A percentile compares a stretch with the other conserved stretches of the same genome.
Evolutionary conservation across 2,113 vertebrate species (phyloP).

Genomic region (Chloroceryle aenea): DNA sequence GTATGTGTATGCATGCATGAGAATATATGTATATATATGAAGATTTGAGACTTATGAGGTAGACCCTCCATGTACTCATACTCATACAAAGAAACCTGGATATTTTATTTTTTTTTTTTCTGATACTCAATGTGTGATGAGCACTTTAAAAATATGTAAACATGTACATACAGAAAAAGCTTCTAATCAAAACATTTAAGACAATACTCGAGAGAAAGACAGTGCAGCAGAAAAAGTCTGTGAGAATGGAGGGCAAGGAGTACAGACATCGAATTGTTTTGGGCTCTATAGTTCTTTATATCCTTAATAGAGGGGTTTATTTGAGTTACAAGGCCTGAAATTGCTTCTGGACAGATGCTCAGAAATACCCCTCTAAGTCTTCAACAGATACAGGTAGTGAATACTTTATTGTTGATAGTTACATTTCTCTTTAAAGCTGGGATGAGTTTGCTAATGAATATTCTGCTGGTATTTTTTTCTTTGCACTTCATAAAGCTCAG

Average conservation of each 20-base stretch:
- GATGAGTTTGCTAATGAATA: neutral
- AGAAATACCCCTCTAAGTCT: neutral
- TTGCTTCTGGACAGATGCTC: neutral
- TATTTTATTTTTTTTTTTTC: neutral
- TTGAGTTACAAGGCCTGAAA: neutral
- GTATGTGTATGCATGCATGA: neutral
- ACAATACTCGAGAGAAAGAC: neutral
- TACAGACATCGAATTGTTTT: neutral
- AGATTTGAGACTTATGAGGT: accelerated
- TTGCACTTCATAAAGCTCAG: neutral
- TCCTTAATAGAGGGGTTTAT: neutral
- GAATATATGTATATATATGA: neutral
- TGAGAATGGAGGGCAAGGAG: neutral
- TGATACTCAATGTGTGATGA: neutral
- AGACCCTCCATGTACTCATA: accelerated
- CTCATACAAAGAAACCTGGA: neutral
- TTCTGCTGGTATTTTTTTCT: neutral
- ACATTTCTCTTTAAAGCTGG: neutral
- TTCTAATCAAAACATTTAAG: neutral
- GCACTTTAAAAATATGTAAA: neutral
- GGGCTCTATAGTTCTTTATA: neutral
- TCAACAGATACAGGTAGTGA: neutral
- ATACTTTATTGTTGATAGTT: neutral
- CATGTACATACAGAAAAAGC: neutral
- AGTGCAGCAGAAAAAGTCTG: neutral